phyloP scores from a whole-genome alignment of 1,140 invertebrate genomes.

The Aphelinus atriplicis region DNA sequence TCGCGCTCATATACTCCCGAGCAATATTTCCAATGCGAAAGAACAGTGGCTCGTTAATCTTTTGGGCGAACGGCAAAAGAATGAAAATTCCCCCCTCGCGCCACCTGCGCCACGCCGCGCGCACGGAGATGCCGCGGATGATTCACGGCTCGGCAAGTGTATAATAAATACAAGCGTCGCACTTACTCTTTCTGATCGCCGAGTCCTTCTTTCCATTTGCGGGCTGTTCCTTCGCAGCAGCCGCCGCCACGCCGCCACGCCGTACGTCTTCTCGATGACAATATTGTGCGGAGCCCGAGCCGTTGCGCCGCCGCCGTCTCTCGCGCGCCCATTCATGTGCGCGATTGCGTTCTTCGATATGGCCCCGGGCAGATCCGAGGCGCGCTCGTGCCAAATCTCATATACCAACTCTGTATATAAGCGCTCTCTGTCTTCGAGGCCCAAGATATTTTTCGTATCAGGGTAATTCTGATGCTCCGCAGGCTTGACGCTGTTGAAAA shows the following conservation, averaged over 20 bases:
- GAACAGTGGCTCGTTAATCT: slow-evolving; percentile 50
- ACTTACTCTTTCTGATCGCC: slow-evolving; percentile 5
- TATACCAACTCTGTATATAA: too few relatives aligned
- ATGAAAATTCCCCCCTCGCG: slow-evolving; percentile 30
- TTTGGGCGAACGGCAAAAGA: slow-evolving; percentile 38
- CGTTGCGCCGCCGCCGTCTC: too few relatives aligned
- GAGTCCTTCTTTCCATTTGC: not conserved
- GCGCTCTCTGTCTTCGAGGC: too few relatives aligned
- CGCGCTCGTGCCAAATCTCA: too few relatives aligned
- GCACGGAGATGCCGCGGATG: slow-evolving; percentile 22
- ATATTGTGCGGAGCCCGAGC: not conserved
- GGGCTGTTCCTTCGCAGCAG: not conserved
- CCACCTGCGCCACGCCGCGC: slow-evolving; percentile 11
- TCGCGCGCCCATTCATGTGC: too few relatives aligned
- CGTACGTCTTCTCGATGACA: slow-evolving; percentile 32
- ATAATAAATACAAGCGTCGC: slow-evolving; percentile 36
- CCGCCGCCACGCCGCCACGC: slow-evolving; percentile 3
- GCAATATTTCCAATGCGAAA: slow-evolving; percentile 22
- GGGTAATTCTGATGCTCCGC: too few relatives aligned
- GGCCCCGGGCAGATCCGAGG: too few relatives aligned
- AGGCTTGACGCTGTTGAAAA: too few relatives aligned
- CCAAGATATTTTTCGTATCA: too few relatives aligned
- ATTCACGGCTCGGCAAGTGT: slow-evolving; percentile 35
- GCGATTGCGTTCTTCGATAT: too few relatives aligned
- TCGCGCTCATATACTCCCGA: not conserved